A percentile compares a stretch with the other conserved stretches of the same genome.
Conservation (phyloP, 2,888 invertebrate species). For the Autographa pulchrina region DNA sequence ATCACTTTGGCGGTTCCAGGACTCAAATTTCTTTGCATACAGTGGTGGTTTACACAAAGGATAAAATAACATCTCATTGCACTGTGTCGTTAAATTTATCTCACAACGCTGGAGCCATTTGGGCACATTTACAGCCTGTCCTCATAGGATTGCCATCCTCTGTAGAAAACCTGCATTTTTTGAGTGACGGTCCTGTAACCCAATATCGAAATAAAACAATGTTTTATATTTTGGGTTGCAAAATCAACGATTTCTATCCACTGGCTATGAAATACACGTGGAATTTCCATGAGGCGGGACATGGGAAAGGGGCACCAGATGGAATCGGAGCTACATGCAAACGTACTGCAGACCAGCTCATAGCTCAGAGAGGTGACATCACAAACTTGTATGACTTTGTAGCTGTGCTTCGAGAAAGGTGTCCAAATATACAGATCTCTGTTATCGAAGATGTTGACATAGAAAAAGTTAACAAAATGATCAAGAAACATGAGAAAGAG, state of each 20-base stretch:
- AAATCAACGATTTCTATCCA: background rate
- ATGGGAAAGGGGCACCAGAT: constrained; percentile 2
- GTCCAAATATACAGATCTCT: background rate
- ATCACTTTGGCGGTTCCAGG: too few relatives aligned
- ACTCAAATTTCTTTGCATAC: too few relatives aligned
- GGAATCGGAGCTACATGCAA: background rate
- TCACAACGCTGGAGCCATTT: too few relatives aligned
- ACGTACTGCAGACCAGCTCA: background rate
- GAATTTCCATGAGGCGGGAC: constrained; percentile 6
- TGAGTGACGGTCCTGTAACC: constrained; percentile 5
- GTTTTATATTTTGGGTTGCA: background rate
- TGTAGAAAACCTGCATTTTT: background rate
- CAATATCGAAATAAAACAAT: constrained; percentile 4
- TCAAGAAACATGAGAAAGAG: too few relatives aligned
- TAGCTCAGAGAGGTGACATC: background rate
- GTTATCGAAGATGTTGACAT: constrained; percentile 1
- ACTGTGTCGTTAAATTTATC: too few relatives aligned
- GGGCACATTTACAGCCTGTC: constrained; percentile 3
- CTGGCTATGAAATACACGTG: background rate
- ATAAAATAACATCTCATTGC: too few relatives aligned
- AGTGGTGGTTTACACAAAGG: too few relatives aligned
- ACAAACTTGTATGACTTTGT: background rate
- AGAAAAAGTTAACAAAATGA: background rate
- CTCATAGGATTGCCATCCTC: background rate
- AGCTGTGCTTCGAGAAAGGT: background rate